These are phyloP conservation scores for Bergia puertoricense DNA, from an alignment of 92 coral and sea anemone species.

Conservation along the genomic window DNA sequence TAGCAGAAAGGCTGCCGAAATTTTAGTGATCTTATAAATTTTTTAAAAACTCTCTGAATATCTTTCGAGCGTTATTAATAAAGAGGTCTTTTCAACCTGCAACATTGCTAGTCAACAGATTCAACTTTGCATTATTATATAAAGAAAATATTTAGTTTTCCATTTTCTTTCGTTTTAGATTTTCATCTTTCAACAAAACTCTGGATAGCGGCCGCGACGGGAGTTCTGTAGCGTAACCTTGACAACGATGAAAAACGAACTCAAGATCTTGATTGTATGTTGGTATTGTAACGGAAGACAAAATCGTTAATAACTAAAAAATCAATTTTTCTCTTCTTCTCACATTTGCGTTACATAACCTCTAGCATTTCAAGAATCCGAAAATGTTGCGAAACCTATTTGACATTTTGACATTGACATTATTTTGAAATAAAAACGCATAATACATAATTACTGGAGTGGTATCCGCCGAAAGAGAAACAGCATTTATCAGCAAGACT, in stretches of 20 bases:
- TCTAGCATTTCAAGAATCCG: not conserved
- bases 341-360: constrained; percentile 9
- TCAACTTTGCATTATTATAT: too few relatives aligned
- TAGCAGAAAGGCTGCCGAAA: too few relatives aligned
- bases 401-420: not conserved
- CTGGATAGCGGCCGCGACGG: not conserved
- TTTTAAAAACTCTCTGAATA: too few relatives aligned
- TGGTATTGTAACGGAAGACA: too few relatives aligned
- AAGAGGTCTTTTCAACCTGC: too few relatives aligned
- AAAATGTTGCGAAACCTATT: not conserved
- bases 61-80: too few relatives aligned
- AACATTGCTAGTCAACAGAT: too few relatives aligned
- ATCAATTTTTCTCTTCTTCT: not conserved
- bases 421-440: not conserved
- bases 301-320: not conserved
- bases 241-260: not conserved
- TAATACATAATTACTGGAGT: not conserved
- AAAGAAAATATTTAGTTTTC: not conserved
- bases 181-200: not conserved
- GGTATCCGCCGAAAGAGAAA: not conserved
- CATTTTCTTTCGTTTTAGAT: not conserved
- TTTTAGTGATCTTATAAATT: too few relatives aligned
- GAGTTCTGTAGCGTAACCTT: constrained; percentile 6
- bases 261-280: too few relatives aligned
- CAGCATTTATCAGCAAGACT: not conserved